phyloP scores from a whole-genome alignment of 2,888 invertebrate genomes.

The Odontothrips loti region DNA sequence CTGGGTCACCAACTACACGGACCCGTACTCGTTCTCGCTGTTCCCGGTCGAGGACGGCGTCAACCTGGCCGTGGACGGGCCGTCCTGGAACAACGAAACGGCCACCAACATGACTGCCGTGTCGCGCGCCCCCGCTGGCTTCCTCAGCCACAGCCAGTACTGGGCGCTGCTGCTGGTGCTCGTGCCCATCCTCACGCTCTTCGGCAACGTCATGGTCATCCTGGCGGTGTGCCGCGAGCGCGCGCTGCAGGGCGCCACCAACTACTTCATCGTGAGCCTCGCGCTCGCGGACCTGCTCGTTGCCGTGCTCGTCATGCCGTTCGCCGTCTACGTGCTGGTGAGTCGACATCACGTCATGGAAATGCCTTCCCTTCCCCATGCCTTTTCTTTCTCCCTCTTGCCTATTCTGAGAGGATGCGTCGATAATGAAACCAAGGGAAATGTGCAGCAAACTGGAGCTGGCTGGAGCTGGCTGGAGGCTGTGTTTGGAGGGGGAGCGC shows the following conservation, averaged over 20 bases:
- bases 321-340: constrained; percentile 98
- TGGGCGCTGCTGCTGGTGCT: constrained; percentile 13
- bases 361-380: too few species aligned
- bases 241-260: constrained; percentile 92
- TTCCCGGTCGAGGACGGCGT: constrained; percentile 9
- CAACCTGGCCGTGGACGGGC: constrained; percentile 13
- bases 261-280: constrained; percentile 97
- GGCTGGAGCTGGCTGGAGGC: too few species aligned
- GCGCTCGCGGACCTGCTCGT: constrained; percentile 95
- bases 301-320: constrained; percentile 97
- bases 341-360: too few species aligned
- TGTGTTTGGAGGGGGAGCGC: too few species aligned
- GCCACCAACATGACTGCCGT: not conserved
- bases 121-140: not conserved
- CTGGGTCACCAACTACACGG: constrained; percentile 6
- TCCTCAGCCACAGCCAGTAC: constrained; percentile 22
- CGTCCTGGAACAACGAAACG: constrained; percentile 1
- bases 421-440: too few species aligned
- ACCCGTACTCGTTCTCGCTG: constrained; percentile 15
- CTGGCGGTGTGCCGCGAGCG: constrained; percentile 89
- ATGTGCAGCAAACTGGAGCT: too few species aligned
- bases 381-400: too few species aligned
- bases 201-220: constrained; percentile 96
- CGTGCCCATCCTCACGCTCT: constrained; percentile 44
- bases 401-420: too few species aligned